These are phyloP conservation scores for Pollenia angustigena DNA, from an alignment of 2,888 invertebrate species.

Conservation along the genomic window DNA sequence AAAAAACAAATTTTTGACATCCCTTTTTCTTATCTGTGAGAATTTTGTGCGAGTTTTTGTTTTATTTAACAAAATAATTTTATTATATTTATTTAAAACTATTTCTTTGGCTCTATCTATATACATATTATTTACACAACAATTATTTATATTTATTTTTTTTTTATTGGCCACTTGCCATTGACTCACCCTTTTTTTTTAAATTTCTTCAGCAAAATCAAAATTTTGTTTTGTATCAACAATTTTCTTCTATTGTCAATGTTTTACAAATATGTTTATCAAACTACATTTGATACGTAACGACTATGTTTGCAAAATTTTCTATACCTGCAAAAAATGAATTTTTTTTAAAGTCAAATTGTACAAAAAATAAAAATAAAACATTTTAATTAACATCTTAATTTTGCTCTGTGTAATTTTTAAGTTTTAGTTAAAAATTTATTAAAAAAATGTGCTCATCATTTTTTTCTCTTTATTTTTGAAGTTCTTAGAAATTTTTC, in stretches of 20 bases:
- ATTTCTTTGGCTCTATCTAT: slow-evolving; percentile 11
- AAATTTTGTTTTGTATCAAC: neutral
- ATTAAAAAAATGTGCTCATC: too few relatives aligned
- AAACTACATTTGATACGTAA: too few relatives aligned
- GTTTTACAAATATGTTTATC: too few relatives aligned
- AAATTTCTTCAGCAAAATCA: neutral
- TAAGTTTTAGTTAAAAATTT: too few relatives aligned
- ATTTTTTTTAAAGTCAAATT: neutral
- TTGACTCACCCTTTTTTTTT: slow-evolving; percentile 27
- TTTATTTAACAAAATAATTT: slow-evolving; percentile 11
- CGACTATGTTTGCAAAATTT: too few relatives aligned
- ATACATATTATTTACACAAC: slow-evolving; percentile 30
- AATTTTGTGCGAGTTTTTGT: neutral
- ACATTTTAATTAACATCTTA: neutral
- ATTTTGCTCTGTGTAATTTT: neutral
- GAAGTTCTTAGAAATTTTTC: too few relatives aligned
- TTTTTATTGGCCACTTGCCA: slow-evolving; percentile 49
- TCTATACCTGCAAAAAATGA: neutral
- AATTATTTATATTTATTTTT: slow-evolving; percentile 18
- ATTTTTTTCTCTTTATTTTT: too few relatives aligned
- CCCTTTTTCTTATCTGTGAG: neutral
- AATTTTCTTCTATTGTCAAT: neutral
- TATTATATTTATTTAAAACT: slow-evolving; percentile 17
- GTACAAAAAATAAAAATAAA: neutral
- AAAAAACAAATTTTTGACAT: too few relatives aligned